Conservation (phyloP, 2,113 vertebrate species). For the Salvelinus namaycush region DNA sequence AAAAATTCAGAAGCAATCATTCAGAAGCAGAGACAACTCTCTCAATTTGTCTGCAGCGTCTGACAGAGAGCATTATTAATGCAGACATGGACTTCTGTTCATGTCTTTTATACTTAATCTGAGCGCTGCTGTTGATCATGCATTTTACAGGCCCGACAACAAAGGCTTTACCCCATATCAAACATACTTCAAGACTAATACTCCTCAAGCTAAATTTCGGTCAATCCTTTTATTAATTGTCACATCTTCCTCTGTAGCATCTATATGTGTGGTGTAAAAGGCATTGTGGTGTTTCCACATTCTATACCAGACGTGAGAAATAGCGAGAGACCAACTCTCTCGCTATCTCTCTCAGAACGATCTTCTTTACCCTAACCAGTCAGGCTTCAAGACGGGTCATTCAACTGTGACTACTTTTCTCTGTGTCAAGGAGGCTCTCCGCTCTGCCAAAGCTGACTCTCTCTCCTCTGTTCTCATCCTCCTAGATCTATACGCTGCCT, state of each 20-base stretch:
- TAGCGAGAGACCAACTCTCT: conserved; percentile 66
- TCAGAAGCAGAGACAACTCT: conserved; percentile 71
- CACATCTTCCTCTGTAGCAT: too few species aligned
- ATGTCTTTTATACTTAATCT: conserved; percentile 52
- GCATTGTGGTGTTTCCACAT: too few species aligned
- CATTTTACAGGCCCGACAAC: conserved; percentile 48
- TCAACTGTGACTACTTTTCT: too few species aligned
- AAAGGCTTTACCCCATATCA: conserved; percentile 9
- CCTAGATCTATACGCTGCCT: too few species aligned
- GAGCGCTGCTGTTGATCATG: conserved; percentile 61
- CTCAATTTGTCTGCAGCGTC: conserved; percentile 61
- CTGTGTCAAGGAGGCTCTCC: too few species aligned
- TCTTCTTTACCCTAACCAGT: conserved; percentile 45
- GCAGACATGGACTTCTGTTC: conserved; percentile 39
- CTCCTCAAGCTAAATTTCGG: background rate
- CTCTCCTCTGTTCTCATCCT: too few species aligned
- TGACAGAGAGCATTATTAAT: conserved; percentile 44
- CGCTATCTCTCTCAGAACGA: conserved; percentile 21
- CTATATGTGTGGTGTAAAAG: too few species aligned
- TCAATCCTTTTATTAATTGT: conserved; percentile 9
- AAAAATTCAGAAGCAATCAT: conserved; percentile 58
- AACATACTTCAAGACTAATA: background rate
- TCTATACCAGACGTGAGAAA: too few species aligned
- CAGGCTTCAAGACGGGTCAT: too few species aligned
- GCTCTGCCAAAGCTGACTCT: too few species aligned